Conservation (phyloP, 2,797 vertebrate species). For the Enteromius unitaeniatus region DNA sequence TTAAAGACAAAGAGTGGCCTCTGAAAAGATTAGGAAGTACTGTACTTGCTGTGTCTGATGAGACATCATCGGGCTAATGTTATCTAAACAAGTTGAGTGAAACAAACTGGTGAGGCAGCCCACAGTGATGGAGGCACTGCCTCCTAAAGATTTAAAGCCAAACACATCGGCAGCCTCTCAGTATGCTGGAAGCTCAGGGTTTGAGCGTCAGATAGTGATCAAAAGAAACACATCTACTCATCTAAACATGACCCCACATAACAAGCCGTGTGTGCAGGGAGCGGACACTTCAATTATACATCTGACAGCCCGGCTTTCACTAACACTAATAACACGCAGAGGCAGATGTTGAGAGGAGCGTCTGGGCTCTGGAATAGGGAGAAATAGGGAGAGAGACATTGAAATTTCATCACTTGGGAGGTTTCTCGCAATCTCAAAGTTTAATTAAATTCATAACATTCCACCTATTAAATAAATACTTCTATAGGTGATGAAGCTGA, state of each 20-base stretch:
- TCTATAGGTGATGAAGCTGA: constrained; percentile 38
- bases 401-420: constrained; percentile 62
- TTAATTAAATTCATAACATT: constrained; percentile 50
- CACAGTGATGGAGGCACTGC: constrained; percentile 30
- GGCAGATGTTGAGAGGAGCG: constrained; percentile 66
- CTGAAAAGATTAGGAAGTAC: constrained; percentile 12
- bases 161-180: constrained; percentile 48
- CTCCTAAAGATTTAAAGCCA: constrained; percentile 55
- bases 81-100: constrained; percentile 38
- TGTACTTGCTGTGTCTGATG: constrained; percentile 2
- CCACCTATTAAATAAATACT: constrained; percentile 39
- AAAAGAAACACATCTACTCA: constrained; percentile 74
- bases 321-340: constrained; percentile 72
- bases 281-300: constrained; percentile 74
- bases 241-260: constrained; percentile 72
- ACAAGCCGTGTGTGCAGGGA: constrained; percentile 62
- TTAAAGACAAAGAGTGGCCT: not conserved
- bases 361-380: constrained; percentile 34
- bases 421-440: constrained; percentile 37
- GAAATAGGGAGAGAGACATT: constrained; percentile 35
- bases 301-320: constrained; percentile 72
- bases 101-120: constrained; percentile 37
- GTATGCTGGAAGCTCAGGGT: constrained; percentile 56
- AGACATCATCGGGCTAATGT: constrained; percentile 21
- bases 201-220: constrained; percentile 67